Conservation (phyloP, 2,888 invertebrate species). For the Gordius sp. region DNA sequence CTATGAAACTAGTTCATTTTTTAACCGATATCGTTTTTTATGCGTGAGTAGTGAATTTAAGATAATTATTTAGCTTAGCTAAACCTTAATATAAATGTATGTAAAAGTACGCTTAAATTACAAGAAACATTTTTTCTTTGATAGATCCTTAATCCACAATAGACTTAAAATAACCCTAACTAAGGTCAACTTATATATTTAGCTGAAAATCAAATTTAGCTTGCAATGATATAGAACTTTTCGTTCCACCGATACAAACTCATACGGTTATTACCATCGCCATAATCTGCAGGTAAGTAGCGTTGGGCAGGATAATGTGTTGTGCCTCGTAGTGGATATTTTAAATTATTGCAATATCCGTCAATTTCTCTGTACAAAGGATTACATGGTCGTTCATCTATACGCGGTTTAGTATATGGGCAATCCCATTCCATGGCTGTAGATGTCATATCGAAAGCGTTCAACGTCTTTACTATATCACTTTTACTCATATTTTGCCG, state of each 20-base stretch:
- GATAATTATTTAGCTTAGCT: no score
- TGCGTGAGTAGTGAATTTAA: no score
- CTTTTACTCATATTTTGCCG: no score
- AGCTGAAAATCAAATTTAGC: no score
- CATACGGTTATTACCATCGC: slow-evolving; percentile 15
- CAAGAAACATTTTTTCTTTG: background rate
- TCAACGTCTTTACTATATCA: background rate
- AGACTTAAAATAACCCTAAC: no score
- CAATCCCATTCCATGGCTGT: background rate
- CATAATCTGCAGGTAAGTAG: slow-evolving; percentile 8
- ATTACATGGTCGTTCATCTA: background rate
- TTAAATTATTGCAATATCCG: slow-evolving; percentile 11
- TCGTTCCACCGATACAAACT: no score
- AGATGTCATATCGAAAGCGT: background rate
- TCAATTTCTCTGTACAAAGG: slow-evolving; percentile 12
- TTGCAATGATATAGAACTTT: no score
- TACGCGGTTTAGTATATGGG: background rate
- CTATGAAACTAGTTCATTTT: no score
- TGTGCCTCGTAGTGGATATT: background rate
- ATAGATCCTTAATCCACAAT: no score
- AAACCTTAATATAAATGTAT: background rate
- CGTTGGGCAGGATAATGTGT: slow-evolving; percentile 2
- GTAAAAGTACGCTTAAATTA: background rate
- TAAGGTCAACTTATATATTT: no score
- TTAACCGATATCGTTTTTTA: no score